phyloP scores from a whole-genome alignment of 2,113 vertebrate genomes.

The Edolisoma coerulescens region DNA sequence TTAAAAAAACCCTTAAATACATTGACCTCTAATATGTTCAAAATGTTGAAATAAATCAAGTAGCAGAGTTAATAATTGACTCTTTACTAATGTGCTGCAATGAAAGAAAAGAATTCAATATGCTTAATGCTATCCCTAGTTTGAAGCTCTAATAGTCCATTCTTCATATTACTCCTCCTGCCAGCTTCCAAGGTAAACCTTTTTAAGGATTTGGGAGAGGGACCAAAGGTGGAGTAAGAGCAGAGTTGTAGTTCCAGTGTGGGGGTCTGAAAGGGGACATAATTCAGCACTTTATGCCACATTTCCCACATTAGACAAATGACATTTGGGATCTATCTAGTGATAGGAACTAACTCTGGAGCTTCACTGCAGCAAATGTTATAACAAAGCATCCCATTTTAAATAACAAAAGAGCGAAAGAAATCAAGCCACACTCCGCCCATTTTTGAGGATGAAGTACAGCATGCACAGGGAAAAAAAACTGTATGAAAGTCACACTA shows the following conservation, averaged over 20 bases:
- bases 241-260: not conserved
- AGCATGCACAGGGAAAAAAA: not conserved
- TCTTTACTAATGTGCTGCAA: not conserved
- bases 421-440: not conserved
- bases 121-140: not conserved
- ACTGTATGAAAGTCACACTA: not conserved
- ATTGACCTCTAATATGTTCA: conserved; percentile 4
- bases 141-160: not conserved
- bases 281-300: not conserved
- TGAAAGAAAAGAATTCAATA: not conserved
- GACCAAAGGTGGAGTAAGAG: not conserved
- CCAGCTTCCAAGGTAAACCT: not conserved
- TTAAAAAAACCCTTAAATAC: not conserved
- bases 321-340: not conserved
- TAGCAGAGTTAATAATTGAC: conserved; percentile 36
- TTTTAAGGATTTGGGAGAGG: not conserved
- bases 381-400: not conserved
- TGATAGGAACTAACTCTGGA: not conserved
- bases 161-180: not conserved
- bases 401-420: not conserved
- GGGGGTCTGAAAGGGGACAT: not conserved
- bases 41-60: conserved; percentile 46
- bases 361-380: not conserved
- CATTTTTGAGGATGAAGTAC: not conserved
- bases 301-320: not conserved